Conservation (phyloP, 2,797 vertebrate species). For the Tragelaphus oryx region DNA sequence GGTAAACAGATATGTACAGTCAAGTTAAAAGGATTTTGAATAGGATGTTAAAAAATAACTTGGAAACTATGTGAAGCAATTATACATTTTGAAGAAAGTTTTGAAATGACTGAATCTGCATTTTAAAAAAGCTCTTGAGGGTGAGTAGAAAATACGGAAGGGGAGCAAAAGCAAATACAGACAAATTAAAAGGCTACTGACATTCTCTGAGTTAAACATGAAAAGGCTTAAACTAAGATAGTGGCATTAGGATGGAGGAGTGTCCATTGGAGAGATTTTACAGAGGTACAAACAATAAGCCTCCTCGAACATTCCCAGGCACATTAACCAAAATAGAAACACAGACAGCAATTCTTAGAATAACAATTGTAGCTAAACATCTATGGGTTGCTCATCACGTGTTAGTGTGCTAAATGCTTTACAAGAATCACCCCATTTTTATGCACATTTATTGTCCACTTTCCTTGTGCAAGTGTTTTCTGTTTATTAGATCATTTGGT, state of each 20-base stretch:
- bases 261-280: not conserved
- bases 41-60: not conserved
- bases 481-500: not conserved
- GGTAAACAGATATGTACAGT: not conserved
- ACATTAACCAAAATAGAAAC: constrained; percentile 29
- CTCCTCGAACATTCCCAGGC: not conserved
- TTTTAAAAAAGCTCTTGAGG: not conserved
- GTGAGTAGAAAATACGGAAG: not conserved
- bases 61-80: not conserved
- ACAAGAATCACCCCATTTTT: not conserved
- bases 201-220: not conserved
- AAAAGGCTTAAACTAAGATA: not conserved
- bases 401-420: not conserved
- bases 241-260: not conserved
- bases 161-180: not conserved
- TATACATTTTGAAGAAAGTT: not conserved
- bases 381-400: not conserved
- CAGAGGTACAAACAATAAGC: not conserved
- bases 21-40: not conserved
- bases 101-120: not conserved
- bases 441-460: not conserved
- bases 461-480: not conserved
- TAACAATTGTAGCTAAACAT: not conserved
- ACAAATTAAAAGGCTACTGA: not conserved
- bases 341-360: not conserved